Conservation (phyloP, 2,888 invertebrate genomes). For the Boloria selene region DNA sequence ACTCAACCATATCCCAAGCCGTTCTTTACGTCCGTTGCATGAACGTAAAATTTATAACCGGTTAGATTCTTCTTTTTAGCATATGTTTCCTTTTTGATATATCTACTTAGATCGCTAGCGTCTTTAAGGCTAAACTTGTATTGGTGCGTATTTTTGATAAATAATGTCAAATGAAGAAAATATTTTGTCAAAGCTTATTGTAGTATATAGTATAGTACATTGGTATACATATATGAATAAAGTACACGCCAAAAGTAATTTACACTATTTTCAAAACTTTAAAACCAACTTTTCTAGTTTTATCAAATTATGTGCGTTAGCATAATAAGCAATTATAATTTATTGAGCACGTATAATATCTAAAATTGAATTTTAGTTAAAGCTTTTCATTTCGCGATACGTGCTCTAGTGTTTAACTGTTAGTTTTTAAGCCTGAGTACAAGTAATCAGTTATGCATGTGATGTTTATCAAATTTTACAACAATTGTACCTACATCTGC, state of each 20-base stretch:
- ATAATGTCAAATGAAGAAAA: no score
- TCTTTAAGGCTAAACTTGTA: no score
- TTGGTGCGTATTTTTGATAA: no score
- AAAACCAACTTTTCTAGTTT: no score
- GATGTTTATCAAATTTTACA: no score
- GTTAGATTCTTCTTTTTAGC: slow-evolving; percentile 61
- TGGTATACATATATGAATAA: not conserved
- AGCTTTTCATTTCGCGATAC: slow-evolving; percentile 41
- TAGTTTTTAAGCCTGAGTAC: slow-evolving; percentile 56
- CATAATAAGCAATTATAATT: not conserved
- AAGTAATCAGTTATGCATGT: not conserved
- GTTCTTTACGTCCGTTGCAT: slow-evolving; percentile 60
- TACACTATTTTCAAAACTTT: no score
- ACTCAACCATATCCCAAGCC: slow-evolving; percentile 57
- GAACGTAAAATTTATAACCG: slow-evolving; percentile 61
- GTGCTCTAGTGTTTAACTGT: slow-evolving; percentile 60
- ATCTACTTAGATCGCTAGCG: slow-evolving; percentile 34
- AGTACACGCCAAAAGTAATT: not conserved
- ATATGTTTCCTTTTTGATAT: slow-evolving; percentile 41
- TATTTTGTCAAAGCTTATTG: no score
- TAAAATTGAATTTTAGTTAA: not conserved
- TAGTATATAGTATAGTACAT: not conserved
- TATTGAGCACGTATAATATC: not conserved
- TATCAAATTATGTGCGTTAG: no score
- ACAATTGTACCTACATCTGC: no score